Evolutionary conservation across 2,888 invertebrate genomes (phyloP).

Genomic region (Agrochola lychnidis): DNA sequence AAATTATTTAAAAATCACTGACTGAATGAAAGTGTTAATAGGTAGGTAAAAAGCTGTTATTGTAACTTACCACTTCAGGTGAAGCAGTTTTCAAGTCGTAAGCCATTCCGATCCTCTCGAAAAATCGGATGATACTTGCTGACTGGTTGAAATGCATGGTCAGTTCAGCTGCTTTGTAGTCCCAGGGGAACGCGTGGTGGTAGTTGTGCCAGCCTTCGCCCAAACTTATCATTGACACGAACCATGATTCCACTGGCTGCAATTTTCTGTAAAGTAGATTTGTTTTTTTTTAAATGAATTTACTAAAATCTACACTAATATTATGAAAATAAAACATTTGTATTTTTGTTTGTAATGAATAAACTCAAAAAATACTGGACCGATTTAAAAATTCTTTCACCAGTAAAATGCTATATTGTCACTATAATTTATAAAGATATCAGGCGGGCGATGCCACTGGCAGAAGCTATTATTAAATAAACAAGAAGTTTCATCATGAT

Average conservation of each 20-base stretch:
- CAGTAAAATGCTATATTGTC: too few relatives aligned
- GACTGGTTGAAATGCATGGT: constrained; percentile 92
- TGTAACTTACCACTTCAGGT: constrained; percentile 79
- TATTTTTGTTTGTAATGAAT: too few relatives aligned
- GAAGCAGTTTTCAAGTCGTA: constrained; percentile 91
- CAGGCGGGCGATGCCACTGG: too few relatives aligned
- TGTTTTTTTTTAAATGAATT: too few relatives aligned
- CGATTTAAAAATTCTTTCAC: too few relatives aligned
- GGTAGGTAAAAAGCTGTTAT: background rate
- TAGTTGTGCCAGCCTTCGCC: constrained; percentile 98
- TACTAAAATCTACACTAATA: too few relatives aligned
- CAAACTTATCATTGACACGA: constrained; percentile 92
- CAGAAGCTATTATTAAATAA: too few relatives aligned
- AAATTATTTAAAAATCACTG: background rate
- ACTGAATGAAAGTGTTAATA: background rate
- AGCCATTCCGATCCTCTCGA: constrained; percentile 91
- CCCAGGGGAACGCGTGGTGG: constrained; percentile 97
- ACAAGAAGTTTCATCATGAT: background rate
- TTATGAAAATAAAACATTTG: too few relatives aligned
- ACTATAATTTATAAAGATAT: too few relatives aligned
- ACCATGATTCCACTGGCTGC: constrained; percentile 94
- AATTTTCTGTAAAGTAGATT: constrained; percentile 92
- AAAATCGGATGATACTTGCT: constrained; percentile 91
- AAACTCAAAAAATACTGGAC: too few relatives aligned
- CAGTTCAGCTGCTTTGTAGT: constrained; percentile 97